Base-by-base conservation (phyloP, 2,888 invertebrate genomes). In the Clepsis dumicolana region DNA sequence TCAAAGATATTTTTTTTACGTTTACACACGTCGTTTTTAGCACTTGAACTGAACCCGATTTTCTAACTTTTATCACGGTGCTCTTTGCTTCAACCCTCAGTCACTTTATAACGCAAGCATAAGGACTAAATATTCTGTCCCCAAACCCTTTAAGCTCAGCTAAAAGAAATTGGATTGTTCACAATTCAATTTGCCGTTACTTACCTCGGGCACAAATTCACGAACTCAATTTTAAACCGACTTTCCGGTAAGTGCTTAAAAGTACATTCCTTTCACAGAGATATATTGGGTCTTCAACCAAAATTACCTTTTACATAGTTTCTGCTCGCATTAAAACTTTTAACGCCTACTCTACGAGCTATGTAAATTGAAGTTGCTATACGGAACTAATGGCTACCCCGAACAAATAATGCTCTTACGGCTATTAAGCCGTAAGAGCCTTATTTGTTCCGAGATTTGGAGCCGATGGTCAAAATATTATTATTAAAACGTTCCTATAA, bases 281-380 rank as follows among this genome's bases (percentile, higher is more conserved):
- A 73, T 73, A 66, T 70, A 68, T 66, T 48, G 53, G 64, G 69
- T 32, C 64, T 75, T 74, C 74, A 75, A 77, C 59, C 18, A 71
- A 48, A 72, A 75, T 74, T 65, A 70, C 65, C 65, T 63, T 12
- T 41, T 48, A 29, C 53, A 59, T 41, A 60, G 60, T 74, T 76
- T 72, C 71, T 71, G 71, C 71, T 64, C 52, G 18, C 74, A 66
- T 76, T 77, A 74, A 75, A 75, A 70, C 44, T 76, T 79, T 75
- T 56, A 64, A 71, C 69, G 60, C 53, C 59, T 35, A 18, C 21
- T 52, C 4, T n/a, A 53, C 18, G 38, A 27, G 24, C 21, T 21
- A 59, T 38, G 27, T 57, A n/a, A 50, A 52, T 8, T 56, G 8
- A 44, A 44, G 4, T 44, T 18, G 16, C 18, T 5, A n/a, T 7